These are phyloP conservation scores for Eciton burchellii DNA, from an alignment of 1,140 invertebrate genomes.

Conservation along the genomic window DNA sequence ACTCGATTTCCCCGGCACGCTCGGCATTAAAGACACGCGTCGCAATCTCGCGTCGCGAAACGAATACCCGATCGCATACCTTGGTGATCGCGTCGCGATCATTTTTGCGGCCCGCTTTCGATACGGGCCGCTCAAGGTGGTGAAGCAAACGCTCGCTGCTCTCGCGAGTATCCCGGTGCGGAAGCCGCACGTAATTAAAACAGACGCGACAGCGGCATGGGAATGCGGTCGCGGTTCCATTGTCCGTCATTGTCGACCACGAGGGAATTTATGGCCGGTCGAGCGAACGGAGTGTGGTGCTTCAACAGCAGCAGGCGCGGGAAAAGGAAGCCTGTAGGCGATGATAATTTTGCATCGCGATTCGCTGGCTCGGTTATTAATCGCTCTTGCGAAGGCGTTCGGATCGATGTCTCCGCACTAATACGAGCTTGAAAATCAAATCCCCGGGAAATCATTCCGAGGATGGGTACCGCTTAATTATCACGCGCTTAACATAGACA, in stretches of 20 bases:
- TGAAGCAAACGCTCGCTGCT: slow-evolving; percentile 41
- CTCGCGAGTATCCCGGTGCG: neutral
- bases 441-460: too few species aligned
- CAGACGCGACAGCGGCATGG: neutral
- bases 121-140: slow-evolving; percentile 28
- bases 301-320: too few species aligned
- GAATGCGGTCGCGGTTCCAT: neutral
- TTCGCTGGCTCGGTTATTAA: neutral
- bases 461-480: neutral
- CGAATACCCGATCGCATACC: neutral
- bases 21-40: slow-evolving; percentile 41
- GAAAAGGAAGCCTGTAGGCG: neutral
- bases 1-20: slow-evolving; percentile 19
- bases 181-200: slow-evolving; percentile 35
- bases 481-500: neutral
- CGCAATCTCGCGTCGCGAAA: slow-evolving; percentile 35
- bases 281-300: neutral
- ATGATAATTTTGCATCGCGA: neutral
- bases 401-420: too few species aligned
- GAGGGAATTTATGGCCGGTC: neutral
- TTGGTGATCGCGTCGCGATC: neutral
- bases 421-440: too few species aligned
- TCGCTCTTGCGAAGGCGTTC: neutral
- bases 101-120: neutral
- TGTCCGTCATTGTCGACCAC: neutral